Conservation (phyloP, 1,140 invertebrate species). For the Aphaenogaster floridana region DNA sequence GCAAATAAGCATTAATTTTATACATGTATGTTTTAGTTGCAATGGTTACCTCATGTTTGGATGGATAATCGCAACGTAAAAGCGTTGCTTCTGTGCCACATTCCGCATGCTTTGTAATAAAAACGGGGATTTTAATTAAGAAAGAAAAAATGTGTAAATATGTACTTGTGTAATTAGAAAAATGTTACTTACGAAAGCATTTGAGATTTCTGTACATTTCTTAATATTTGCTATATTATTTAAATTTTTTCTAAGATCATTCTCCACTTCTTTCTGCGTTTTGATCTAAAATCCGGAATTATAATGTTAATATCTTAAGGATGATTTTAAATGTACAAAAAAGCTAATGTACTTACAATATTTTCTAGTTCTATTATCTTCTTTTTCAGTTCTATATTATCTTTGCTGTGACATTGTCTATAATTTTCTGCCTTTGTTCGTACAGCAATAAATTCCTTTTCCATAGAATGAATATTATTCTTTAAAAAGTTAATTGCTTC, state of each 20-base stretch:
- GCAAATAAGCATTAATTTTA: neutral
- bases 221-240: slow-evolving; percentile 76
- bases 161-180: slow-evolving; percentile 24
- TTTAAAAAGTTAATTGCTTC: slow-evolving; percentile 78
- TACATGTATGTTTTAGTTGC: slow-evolving; percentile 2
- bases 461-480: slow-evolving; percentile 75
- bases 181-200: slow-evolving; percentile 73
- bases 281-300: slow-evolving; percentile 74
- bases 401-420: slow-evolving; percentile 67
- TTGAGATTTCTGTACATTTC: slow-evolving; percentile 74
- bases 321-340: slow-evolving; percentile 12
- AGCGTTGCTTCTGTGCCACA: slow-evolving; percentile 55
- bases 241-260: slow-evolving; percentile 74
- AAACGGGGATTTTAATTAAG: slow-evolving; percentile 37
- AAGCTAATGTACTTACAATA: slow-evolving; percentile 73
- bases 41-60: slow-evolving; percentile 74
- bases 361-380: slow-evolving; percentile 80
- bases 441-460: slow-evolving; percentile 74
- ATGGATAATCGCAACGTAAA: slow-evolving; percentile 58
- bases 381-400: slow-evolving; percentile 77
- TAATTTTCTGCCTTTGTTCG: slow-evolving; percentile 75
- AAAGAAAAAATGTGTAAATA: slow-evolving; percentile 11
- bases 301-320: neutral
- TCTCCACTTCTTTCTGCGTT: slow-evolving; percentile 76
- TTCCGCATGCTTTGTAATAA: slow-evolving; percentile 69